These are phyloP conservation scores for Porites evermanni DNA, from an alignment of 92 coral and sea anemone genomes.

Conservation along the genomic window DNA sequence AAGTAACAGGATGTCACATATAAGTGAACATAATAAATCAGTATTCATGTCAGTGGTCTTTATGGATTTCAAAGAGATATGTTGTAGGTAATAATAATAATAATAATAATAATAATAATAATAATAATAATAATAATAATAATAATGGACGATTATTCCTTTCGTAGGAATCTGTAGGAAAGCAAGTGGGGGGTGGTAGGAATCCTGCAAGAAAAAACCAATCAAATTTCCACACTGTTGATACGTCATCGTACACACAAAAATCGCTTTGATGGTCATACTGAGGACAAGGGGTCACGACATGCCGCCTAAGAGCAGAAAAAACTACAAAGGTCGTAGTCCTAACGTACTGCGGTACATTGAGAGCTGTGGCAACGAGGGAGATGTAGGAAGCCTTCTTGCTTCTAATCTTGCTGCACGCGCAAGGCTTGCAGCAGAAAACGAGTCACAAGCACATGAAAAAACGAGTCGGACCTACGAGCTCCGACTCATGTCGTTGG, in stretches of 20 bases:
- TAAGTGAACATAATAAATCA: too few species aligned
- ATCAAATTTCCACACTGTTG: background rate
- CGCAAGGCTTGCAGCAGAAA: background rate
- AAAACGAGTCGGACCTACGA: conserved; percentile 40
- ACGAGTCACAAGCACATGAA: conserved; percentile 26
- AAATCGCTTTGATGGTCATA: background rate
- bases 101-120: too few species aligned
- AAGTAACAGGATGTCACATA: too few species aligned
- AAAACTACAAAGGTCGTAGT: conserved; percentile 37
- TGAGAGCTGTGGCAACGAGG: conserved; percentile 10
- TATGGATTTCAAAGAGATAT: too few species aligned
- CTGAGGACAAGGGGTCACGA: background rate
- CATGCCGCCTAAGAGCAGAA: conserved; percentile 24
- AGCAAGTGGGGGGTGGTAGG: conserved; percentile 28
- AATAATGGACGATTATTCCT: background rate
- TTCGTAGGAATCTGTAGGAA: conserved; percentile 19
- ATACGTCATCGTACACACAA: background rate
- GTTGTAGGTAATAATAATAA: too few species aligned
- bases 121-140: too few species aligned
- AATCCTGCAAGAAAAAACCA: background rate
- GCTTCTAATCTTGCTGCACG: background rate
- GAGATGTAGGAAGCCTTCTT: conserved; percentile 14
- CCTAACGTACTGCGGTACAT: conserved; percentile 13
- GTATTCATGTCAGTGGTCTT: too few species aligned
- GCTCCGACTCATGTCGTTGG: conserved; percentile 42